A percentile compares a stretch with the other conserved stretches of the same genome.
Conservation (phyloP, 2,113 vertebrate genomes). For the Pampusana beccarii region DNA sequence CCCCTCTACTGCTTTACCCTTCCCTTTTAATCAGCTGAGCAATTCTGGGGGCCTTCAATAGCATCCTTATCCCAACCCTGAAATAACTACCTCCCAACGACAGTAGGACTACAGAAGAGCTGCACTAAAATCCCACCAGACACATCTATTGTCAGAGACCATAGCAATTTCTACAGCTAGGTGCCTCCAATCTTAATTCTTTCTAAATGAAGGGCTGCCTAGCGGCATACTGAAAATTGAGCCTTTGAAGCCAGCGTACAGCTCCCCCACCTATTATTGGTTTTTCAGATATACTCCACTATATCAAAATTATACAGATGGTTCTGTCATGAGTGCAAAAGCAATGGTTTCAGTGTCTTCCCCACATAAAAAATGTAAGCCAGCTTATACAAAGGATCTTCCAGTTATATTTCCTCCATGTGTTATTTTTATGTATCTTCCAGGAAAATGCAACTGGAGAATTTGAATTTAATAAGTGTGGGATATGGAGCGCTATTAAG, state of each 20-base stretch:
- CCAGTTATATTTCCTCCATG: slow-evolving; percentile 54
- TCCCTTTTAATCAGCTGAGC: not conserved
- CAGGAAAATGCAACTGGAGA: slow-evolving; percentile 46
- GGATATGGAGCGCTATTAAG: slow-evolving; percentile 38
- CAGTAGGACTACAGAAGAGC: not conserved
- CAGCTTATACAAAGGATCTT: slow-evolving; percentile 8
- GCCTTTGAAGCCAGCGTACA: not conserved
- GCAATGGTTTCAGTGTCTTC: not conserved
- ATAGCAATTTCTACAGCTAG: not conserved
- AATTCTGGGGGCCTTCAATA: not conserved
- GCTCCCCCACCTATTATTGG: not conserved
- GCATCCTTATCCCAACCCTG: not conserved
- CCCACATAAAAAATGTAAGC: not conserved
- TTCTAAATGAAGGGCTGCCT: slow-evolving; percentile 26
- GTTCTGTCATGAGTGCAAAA: not conserved
- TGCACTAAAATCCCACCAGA: not conserved
- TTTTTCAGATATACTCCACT: slow-evolving; percentile 33
- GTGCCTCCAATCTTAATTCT: not conserved
- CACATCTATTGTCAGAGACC: not conserved
- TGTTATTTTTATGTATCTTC: slow-evolving; percentile 65
- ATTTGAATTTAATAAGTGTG: slow-evolving; percentile 56
- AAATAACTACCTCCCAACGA: not conserved
- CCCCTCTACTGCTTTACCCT: not conserved
- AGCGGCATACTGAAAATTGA: not conserved
- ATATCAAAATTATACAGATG: not conserved